phyloP scores from a whole-genome alignment of 2,797 vertebrate genomes.

The Gila robusta region DNA sequence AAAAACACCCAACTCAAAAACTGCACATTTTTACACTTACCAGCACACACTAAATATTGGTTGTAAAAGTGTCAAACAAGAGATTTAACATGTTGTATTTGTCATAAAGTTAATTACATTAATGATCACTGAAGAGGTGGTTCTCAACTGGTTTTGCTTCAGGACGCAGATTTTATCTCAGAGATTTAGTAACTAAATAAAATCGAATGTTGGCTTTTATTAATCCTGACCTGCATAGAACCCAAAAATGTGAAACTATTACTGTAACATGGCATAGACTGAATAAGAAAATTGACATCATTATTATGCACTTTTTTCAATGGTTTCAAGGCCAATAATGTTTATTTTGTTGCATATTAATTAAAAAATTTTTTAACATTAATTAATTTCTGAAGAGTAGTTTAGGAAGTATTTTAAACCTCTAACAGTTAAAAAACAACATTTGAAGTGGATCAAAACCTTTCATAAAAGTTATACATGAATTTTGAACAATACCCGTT shows the following conservation, averaged over 20 bases:
- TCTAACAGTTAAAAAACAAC: not conserved
- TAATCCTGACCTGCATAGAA: not conserved
- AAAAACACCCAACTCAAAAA: slow-evolving; percentile 57
- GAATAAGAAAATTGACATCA: not conserved
- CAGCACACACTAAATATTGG: slow-evolving; percentile 54
- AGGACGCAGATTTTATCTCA: not conserved
- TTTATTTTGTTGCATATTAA: not conserved
- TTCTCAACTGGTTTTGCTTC: not conserved
- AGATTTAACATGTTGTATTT: not conserved
- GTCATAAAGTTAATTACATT: not conserved
- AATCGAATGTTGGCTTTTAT: not conserved
- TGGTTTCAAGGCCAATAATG: not conserved
- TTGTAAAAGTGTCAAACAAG: slow-evolving; percentile 49
- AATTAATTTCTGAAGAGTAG: too few species aligned
- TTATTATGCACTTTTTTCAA: not conserved
- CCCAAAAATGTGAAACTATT: not conserved
- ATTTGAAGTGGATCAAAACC: too few species aligned
- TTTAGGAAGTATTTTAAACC: not conserved
- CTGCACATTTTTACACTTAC: slow-evolving; percentile 50
- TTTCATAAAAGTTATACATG: too few species aligned
- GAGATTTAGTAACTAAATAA: not conserved
- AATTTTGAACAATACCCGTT: too few species aligned
- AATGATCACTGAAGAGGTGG: not conserved
- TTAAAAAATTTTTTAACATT: too few species aligned
- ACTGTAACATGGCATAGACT: not conserved